A percentile compares a stretch with the other conserved stretches of the same genome.
These are phyloP conservation scores for Petrocephalus microphthalmus DNA, from an alignment of 2,113 vertebrate genomes.

Conservation along the genomic window DNA sequence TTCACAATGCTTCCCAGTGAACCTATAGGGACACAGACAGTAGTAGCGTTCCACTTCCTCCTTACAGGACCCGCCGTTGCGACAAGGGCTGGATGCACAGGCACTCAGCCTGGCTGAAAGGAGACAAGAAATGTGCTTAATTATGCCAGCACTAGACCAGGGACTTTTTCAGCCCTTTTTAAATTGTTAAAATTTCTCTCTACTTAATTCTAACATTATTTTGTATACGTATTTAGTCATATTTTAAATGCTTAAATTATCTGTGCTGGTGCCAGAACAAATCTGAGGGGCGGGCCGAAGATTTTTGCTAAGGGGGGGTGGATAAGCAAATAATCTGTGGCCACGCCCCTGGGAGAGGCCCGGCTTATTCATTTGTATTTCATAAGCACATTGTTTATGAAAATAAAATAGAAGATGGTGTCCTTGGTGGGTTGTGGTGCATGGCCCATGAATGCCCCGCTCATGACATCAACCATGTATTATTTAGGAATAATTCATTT, in stretches of 20 bases:
- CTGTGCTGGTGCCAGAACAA: neutral
- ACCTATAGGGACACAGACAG: conserved; percentile 88
- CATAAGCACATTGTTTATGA: neutral
- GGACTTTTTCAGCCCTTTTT: neutral
- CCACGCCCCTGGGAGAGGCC: neutral
- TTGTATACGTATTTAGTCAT: neutral
- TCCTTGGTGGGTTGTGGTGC: neutral
- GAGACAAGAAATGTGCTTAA: conserved; percentile 28
- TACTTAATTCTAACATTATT: neutral
- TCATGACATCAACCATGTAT: no score
- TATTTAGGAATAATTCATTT: no score
- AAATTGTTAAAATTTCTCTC: neutral
- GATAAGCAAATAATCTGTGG: neutral
- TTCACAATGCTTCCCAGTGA: conserved; percentile 92
- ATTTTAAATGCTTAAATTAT: neutral
- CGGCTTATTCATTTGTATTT: neutral
- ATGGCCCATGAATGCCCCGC: no score
- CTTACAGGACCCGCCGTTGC: conserved; percentile 87
- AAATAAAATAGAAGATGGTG: neutral
- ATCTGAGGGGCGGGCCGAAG: neutral
- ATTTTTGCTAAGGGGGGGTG: neutral
- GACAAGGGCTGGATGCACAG: conserved; percentile 80
- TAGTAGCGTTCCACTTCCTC: conserved; percentile 74
- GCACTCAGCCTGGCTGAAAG: conserved; percentile 78
- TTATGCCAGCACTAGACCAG: neutral